Evolutionary conservation across 1,140 invertebrate species (phyloP).

Genomic region (Chironomus tepperi): DNA sequence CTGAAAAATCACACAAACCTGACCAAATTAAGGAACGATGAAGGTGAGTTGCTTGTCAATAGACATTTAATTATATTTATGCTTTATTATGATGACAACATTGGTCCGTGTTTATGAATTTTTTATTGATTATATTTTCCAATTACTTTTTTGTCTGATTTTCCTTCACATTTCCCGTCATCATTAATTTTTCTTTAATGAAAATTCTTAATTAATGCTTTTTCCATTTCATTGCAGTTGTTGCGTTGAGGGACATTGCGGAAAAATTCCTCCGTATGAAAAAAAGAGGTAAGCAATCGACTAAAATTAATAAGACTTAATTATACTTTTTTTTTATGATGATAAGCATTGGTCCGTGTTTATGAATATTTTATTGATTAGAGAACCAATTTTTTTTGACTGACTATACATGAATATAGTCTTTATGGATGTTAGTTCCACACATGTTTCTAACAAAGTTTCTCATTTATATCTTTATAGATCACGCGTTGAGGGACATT

Average conservation of each 20-base stretch:
- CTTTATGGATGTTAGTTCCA: too few species aligned
- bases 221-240: not conserved
- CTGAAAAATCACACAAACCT: not conserved
- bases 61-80: not conserved
- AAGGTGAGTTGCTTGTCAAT: constrained; percentile 11
- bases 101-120: constrained; percentile 19
- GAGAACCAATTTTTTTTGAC: not conserved
- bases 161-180: not conserved
- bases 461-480: not conserved
- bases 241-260: too few species aligned
- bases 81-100: constrained; percentile 17
- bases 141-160: not conserved
- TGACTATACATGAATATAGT: not conserved
- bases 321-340: not conserved
- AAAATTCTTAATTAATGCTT: not conserved
- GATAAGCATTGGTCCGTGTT: not conserved
- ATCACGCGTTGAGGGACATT: too few species aligned
- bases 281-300: too few species aligned
- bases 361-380: too few species aligned
- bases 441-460: not conserved
- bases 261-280: too few species aligned
- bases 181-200: not conserved
- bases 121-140: not conserved
- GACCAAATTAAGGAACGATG: not conserved
- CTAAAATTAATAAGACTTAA: not conserved